These are phyloP conservation scores for Scytalopus superciliaris DNA, from an alignment of 2,113 vertebrate species.

Conservation along the genomic window DNA sequence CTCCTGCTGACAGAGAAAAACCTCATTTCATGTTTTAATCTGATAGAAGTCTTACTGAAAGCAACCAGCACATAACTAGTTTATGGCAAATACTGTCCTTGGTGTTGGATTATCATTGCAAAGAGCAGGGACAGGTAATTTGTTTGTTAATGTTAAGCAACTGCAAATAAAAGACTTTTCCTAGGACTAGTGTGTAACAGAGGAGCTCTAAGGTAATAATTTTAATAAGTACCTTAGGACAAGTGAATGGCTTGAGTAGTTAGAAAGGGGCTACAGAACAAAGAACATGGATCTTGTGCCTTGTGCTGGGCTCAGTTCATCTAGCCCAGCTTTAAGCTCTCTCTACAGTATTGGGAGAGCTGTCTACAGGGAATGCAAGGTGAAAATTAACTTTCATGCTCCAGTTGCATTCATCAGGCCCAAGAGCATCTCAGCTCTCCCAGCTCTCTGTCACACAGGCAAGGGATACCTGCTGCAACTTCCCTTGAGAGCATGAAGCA, in stretches of 20 bases:
- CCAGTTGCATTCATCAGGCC: background rate
- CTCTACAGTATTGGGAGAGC: background rate
- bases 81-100: background rate
- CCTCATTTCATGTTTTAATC: background rate
- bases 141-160: background rate
- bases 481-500: background rate
- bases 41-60: background rate
- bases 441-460: background rate
- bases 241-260: background rate
- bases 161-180: background rate
- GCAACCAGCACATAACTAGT: background rate
- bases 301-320: background rate
- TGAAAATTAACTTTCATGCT: background rate
- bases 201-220: background rate
- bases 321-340: background rate
- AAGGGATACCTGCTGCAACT: background rate
- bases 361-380: background rate
- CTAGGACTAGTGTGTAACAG: background rate
- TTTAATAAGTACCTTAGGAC: background rate
- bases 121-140: background rate
- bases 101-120: slow-evolving; percentile 2
- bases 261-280: background rate
- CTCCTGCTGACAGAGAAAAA: background rate
- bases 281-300: accelerated
- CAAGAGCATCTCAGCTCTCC: background rate